Conservation (phyloP, 2,113 vertebrate species). For the Rhinoptilus africanus region DNA sequence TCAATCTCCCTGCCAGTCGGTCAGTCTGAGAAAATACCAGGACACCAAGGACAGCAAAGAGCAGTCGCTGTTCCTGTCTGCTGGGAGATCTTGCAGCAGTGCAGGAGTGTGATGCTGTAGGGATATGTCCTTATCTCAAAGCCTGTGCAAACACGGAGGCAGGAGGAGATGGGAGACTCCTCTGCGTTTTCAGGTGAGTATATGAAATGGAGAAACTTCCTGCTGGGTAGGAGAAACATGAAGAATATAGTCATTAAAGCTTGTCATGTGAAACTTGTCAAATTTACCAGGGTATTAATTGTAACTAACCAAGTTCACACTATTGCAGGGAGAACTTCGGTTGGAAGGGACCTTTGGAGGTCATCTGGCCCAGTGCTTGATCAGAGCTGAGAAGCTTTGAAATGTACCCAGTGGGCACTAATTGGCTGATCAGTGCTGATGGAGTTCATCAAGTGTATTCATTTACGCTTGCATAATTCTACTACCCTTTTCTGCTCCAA, state of each 20-base stretch:
- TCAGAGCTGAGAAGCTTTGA: not conserved
- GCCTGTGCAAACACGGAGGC: fast-evolving
- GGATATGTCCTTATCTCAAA: not conserved
- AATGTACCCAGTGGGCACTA: not conserved
- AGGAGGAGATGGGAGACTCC: not conserved
- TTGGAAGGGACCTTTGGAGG: not conserved
- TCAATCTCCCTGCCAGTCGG: not conserved
- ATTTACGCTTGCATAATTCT: not conserved
- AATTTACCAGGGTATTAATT: fast-evolving
- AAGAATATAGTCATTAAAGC: not conserved
- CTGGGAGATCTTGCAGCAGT: not conserved
- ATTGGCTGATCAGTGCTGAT: not conserved
- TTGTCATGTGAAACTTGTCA: not conserved
- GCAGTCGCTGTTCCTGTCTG: not conserved
- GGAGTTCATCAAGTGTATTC: not conserved
- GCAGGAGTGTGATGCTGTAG: not conserved
- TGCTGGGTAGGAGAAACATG: not conserved
- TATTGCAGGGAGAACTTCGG: fast-evolving
- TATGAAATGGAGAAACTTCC: not conserved
- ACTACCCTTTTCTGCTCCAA: fast-evolving
- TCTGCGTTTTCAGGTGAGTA: not conserved
- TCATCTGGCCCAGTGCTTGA: not conserved
- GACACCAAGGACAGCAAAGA: not conserved
- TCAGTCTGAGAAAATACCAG: not conserved
- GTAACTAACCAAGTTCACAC: not conserved